Evolutionary conservation across 2,113 vertebrate species (phyloP), one percentile per base, ranked within the genome.

Genomic region (Pseudopodoces humilis): DNA sequence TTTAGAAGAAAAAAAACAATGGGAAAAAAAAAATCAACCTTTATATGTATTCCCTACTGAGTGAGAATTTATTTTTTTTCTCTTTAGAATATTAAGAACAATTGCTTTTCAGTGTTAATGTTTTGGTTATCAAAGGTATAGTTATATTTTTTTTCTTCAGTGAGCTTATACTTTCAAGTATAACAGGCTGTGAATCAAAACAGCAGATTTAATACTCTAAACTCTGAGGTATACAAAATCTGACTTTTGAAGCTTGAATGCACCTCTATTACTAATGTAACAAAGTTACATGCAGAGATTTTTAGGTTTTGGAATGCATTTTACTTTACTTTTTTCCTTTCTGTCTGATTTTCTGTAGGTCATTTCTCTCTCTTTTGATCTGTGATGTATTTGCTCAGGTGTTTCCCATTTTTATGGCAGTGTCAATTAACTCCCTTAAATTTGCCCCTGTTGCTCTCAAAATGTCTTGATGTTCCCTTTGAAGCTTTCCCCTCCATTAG

Each of bases 321-420:
- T 78, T 77, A 76, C 77, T 95, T 94, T 89, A 39, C 31, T 59
- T 83, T 91, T 71, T 53, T 56, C 27, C 50, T 86, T 91, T 88
- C 62, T 3, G 1, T 95, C 62, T 79, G 47, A 90, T 81, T 86
- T 96, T 96, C 88, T 91, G 44, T 90, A 78, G 47, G 47, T 52
- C 47, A 94, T 92, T 97, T 95, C 81, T 84, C 39, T 72, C 49
- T 59, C 83, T 95, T 96, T 97, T 97, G 95, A 95, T 96, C 96
- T 95, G 9, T 76, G 82, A 91, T 95, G 52, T 97, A 97, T 97
- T 97, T 97, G 86, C 83, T 97, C 96, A 97, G 95, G 95, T 97
- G 97, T 97, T 97, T 97, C 96, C 86, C 90, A 97, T 97, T 97
- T 96, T 95, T 94, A 90, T 84, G 88, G 78, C 95, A 91, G 78